phyloP scores from a whole-genome alignment of 2,113 vertebrate genomes.

The Zingel zingel region DNA sequence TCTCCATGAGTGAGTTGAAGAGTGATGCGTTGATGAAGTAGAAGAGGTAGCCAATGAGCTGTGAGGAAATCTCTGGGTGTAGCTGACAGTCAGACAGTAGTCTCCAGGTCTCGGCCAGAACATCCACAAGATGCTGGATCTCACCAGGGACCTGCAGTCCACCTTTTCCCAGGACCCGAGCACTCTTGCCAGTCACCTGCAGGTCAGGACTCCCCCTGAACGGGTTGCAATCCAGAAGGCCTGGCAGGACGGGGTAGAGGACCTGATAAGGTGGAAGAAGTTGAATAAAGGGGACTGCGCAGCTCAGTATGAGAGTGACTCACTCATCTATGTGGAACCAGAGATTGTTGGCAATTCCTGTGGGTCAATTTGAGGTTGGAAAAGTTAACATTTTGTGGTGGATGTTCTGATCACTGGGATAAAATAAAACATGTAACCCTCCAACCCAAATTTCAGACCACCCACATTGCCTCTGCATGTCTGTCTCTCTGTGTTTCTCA shows the following conservation, averaged over 20 bases:
- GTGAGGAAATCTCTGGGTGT: conserved; percentile 82
- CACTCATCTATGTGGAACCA: conserved; percentile 29
- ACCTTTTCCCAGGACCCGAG: conserved; percentile 38
- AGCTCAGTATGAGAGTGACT: conserved; percentile 26
- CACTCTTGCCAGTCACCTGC: not conserved
- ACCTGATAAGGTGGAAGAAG: conserved; percentile 64
- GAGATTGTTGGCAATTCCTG: conserved; percentile 57
- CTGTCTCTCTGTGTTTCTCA: conserved; percentile 24
- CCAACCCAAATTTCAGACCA: conserved; percentile 61
- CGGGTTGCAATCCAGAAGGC: conserved; percentile 83
- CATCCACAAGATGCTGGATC: conserved; percentile 74
- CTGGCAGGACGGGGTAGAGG: conserved; percentile 82
- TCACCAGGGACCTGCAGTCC: conserved; percentile 65
- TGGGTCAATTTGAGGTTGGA: conserved; percentile 62
- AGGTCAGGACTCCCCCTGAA: conserved; percentile 69
- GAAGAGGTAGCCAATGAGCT: conserved; percentile 86
- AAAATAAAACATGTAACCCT: conserved; percentile 47
- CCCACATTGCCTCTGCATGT: conserved; percentile 35
- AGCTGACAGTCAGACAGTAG: conserved; percentile 79
- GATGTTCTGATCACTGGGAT: conserved; percentile 55
- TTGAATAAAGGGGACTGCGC: conserved; percentile 5
- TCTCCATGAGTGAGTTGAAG: conserved; percentile 88
- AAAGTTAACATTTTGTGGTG: conserved; percentile 49
- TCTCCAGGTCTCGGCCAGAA: conserved; percentile 73
- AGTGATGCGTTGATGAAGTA: conserved; percentile 88